A percentile compares a stretch with the other conserved stretches of the same genome.
Conservation (phyloP, 2,113 vertebrate genomes). For the Cavia aperea region DNA sequence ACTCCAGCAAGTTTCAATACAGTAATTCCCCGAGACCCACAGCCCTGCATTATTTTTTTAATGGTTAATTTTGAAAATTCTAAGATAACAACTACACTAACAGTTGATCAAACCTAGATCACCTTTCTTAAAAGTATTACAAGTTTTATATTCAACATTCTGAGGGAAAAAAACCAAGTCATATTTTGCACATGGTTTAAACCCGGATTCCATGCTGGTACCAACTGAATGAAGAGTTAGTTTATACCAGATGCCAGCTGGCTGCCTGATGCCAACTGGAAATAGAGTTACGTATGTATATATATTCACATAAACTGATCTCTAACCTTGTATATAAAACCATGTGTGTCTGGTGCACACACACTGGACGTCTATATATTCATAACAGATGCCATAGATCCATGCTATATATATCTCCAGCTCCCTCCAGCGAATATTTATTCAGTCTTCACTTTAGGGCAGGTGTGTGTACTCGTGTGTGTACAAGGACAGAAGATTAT, state of each 20-base stretch:
- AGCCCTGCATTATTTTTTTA: neutral
- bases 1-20: neutral
- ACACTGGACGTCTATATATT: neutral
- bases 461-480: neutral
- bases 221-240: slow-evolving; percentile 4
- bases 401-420: neutral
- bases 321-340: slow-evolving; percentile 24
- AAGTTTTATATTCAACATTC: neutral
- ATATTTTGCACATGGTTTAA: neutral
- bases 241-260: slow-evolving; percentile 50
- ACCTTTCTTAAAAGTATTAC: neutral
- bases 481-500: neutral
- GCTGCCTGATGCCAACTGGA: slow-evolving; percentile 54
- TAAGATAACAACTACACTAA: neutral
- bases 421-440: slow-evolving; percentile 35
- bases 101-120: neutral
- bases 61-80: slow-evolving; percentile 28
- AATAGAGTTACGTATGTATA: slow-evolving; percentile 43
- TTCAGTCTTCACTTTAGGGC: neutral
- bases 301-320: slow-evolving; percentile 40
- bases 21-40: neutral
- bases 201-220: slow-evolving; percentile 1
- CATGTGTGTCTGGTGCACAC: slow-evolving; percentile 43
- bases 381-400: slow-evolving; percentile 12
- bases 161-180: neutral